Evolutionary conservation across 2,888 invertebrate genomes (phyloP), one percentile per base, ranked within the genome.

Genomic region (Myopa tessellatipennis): DNA sequence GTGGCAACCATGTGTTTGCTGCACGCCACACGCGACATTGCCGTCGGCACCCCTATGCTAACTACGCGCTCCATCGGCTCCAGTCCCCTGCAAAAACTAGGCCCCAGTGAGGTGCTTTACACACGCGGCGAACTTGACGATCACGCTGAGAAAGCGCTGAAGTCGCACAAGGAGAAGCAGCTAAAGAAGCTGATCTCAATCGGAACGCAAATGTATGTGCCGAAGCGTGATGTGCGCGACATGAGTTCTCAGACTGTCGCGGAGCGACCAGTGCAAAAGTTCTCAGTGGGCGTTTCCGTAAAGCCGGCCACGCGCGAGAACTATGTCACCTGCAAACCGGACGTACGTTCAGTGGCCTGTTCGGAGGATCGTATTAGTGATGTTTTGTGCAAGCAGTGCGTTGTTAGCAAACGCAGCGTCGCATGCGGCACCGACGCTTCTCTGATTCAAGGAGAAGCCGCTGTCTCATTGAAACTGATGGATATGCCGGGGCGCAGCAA

Each of bases 1-100:
- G 92, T 93, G 79, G 93, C 92, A 70, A 92, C 93, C 3, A 94
- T 93, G 88, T 92, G 92, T 5, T 91, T 92, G 45, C 75, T 81
- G 63, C 88, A 92, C 79, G 92, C 92, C 1, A 87, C 87, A 0
- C 89, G 94, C 79, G 93, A 93, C 85, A 90, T 94, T 74, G 93
- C 93, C 4, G 92, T 91, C 65, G 90, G 90, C n/a, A 83, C 90
- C 80, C 89, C 88, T 67, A 87, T 88, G 81, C 83, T 84, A 38
- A 80, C 81, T 16, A 78, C 58, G 14, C 85, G 86, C 26, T 84
- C 87, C 58, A 82, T 85, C 8, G 87, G 85, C 74, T 86, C 86
- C 34, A 85, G 83, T 82, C 69, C 87, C 67, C 16, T 79, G 1
- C 79, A 82, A 18, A 80, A 82, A 36, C 79, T 83, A n/a, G 81